Percentiles rank a stretch among this genome's conserved stretches.
These are phyloP conservation scores for Phyto melanocephala DNA, from an alignment of 2,888 invertebrate genomes.

Conservation along the genomic window DNA sequence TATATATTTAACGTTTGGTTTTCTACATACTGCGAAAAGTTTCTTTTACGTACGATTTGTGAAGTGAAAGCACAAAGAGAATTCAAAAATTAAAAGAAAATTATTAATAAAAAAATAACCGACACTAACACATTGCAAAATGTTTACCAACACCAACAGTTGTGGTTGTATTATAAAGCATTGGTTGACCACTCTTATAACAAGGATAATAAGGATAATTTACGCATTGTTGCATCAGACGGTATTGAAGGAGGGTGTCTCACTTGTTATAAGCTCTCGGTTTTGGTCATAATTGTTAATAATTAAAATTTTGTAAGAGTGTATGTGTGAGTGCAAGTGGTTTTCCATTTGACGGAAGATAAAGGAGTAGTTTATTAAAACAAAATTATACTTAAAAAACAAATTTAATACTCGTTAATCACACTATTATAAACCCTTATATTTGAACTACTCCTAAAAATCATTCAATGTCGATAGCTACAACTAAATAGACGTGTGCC, in stretches of 20 bases:
- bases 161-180: conserved; percentile 27
- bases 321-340: neutral
- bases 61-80: neutral
- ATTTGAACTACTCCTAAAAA: conserved; percentile 29
- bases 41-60: neutral
- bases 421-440: conserved; percentile 26
- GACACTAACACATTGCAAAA: conserved; percentile 1
- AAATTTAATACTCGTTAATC: conserved; percentile 35
- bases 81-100: conserved; percentile 11
- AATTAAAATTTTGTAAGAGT: conserved; percentile 2
- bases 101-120: neutral
- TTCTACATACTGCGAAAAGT: neutral
- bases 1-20: conserved; percentile 35
- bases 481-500: conserved; percentile 36
- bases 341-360: conserved; percentile 38
- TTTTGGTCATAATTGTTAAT: conserved; percentile 34
- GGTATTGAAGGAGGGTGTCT: conserved; percentile 46
- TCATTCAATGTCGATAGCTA: conserved; percentile 40
- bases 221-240: conserved; percentile 56
- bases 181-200: conserved; percentile 58
- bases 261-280: conserved; percentile 18
- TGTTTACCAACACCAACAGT: conserved; percentile 30
- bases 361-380: conserved; percentile 44
- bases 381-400: conserved; percentile 19
- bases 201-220: conserved; percentile 62